Evolutionary conservation across 2,797 vertebrate genomes (phyloP), one percentile per base, ranked within the genome.

Genomic region (Miichthys miiuy): DNA sequence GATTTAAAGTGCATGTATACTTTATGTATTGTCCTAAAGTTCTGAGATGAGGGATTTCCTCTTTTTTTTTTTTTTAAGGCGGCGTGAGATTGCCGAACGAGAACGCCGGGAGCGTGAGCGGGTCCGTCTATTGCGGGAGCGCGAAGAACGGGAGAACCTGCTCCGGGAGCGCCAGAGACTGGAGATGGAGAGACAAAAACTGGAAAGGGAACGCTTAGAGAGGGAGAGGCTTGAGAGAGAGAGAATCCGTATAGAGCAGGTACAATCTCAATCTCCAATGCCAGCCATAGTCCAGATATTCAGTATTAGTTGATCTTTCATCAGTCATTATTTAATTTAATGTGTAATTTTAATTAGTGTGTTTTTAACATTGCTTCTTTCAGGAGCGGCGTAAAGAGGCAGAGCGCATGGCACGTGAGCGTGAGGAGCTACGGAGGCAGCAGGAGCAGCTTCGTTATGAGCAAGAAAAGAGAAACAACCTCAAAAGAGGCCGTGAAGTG

Each of bases 371-470:
- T 63, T 2, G 0, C 1, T 0, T 78, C 21, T 62, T 69, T 27
- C 68, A 93, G 98, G 98, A 99, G 66, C 95, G 98, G 0, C 97
- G 98, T 2, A 99, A 99, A 88, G 98, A 99, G 90, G 97, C 97
- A 0, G 98, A 99, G 57, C 97, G 97, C n/a, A 96, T 99, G 79
- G 97, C 95, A 5, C 96, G 98, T 0, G 98, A 99, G 72, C 95
- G 98, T 2, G 98, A 99, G 86, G 98, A 98, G n/a, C 95, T 99
- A 5, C 94, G 98, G 57, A 91, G 98, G 21, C 98, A 99, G 47
- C 98, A 99, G 84, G 98, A 99, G 80, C 98, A 99, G 61, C 96
- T 99, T 16, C 98, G 98, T 0, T 99, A 96, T 0, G 98, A 99
- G 62, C 98, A 99, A 84, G 98, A 99, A 52, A 99, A 99, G 89